These are phyloP conservation scores for Brienomyrus brachyistius DNA, from an alignment of 2,113 vertebrate genomes.

Conservation along the genomic window DNA sequence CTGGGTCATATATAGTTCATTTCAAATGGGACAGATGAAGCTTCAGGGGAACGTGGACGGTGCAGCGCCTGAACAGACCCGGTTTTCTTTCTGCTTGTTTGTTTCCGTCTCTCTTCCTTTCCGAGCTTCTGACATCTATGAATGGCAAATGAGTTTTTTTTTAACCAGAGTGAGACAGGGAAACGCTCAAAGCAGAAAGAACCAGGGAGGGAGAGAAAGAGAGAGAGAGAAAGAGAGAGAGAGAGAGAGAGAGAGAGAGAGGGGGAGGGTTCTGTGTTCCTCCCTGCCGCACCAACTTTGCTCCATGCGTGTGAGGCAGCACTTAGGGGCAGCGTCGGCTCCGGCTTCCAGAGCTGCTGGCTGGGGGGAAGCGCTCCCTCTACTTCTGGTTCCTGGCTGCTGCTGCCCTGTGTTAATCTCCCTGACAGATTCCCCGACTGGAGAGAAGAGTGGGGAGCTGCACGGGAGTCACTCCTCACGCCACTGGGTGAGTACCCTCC, in stretches of 20 bases:
- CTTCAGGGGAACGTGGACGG: constrained; percentile 57
- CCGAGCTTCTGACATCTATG: constrained; percentile 34
- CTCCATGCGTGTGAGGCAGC: constrained; percentile 15
- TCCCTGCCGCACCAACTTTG: constrained; percentile 36
- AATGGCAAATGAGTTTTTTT: constrained; percentile 39
- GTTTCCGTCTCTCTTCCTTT: not conserved
- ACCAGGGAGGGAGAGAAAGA: not conserved
- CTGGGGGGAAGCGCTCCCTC: not conserved
- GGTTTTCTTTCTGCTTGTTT: not conserved
- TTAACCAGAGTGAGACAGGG: constrained; percentile 38
- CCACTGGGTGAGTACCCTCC: constrained; percentile 56
- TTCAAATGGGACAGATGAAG: constrained; percentile 63
- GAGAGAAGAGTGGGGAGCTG: constrained; percentile 31
- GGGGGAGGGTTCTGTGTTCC: constrained; percentile 1
- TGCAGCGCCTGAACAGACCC: constrained; percentile 48
- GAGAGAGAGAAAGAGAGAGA: constrained; percentile 10
- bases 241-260: not conserved
- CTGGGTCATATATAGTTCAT: constrained; percentile 80
- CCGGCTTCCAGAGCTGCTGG: constrained; percentile 15
- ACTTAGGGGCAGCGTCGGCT: constrained; percentile 45
- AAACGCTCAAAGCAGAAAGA: constrained; percentile 33
- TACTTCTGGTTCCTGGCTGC: not conserved
- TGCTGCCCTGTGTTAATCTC: constrained; percentile 37
- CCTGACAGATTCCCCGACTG: constrained; percentile 52
- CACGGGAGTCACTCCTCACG: constrained; percentile 50